phyloP scores from a whole-genome alignment of 1,140 invertebrate species.

The Centruroides sculpturatus region DNA sequence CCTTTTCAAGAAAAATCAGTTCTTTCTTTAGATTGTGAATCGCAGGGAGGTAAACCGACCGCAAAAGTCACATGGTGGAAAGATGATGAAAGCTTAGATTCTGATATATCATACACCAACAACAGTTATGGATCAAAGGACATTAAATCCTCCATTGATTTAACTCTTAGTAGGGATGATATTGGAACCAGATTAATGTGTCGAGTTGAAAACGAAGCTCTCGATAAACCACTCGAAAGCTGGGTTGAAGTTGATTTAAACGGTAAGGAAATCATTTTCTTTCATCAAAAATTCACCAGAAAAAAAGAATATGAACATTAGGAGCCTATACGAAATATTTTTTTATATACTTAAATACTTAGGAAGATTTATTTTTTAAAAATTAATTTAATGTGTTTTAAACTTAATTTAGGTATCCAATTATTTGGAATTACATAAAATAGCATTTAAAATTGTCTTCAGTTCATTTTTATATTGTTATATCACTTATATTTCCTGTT shows the following conservation, averaged over 20 bases:
- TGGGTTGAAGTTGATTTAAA: constrained; percentile 59
- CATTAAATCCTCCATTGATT: constrained; percentile 43
- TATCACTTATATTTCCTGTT: too few species aligned
- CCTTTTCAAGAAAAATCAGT: constrained; percentile 13
- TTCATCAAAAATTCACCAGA: neutral
- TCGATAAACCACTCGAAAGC: constrained; percentile 32
- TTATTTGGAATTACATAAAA: too few species aligned
- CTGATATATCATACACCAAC: neutral
- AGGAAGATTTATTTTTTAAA: too few species aligned
- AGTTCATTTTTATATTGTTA: too few species aligned
- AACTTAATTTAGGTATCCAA: too few species aligned
- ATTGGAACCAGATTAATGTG: constrained; percentile 59
- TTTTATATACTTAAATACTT: too few species aligned
- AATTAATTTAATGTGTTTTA: too few species aligned
- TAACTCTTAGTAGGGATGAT: constrained; percentile 57
- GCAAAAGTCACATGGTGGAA: constrained; percentile 61
- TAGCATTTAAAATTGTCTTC: too few species aligned
- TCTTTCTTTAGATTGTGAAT: constrained; percentile 12
- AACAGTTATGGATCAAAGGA: constrained; percentile 41
- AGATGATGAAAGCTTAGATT: constrained; percentile 3
- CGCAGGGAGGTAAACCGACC: constrained; percentile 47
- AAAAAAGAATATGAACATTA: too few species aligned
- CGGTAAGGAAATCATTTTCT: constrained; percentile 42
- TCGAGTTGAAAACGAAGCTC: constrained; percentile 20
- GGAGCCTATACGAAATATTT: too few species aligned